A percentile compares a stretch with the other conserved stretches of the same genome.
These are phyloP conservation scores for Acridotheres tristis DNA, from an alignment of 2,797 vertebrate genomes.

Conservation along the genomic window DNA sequence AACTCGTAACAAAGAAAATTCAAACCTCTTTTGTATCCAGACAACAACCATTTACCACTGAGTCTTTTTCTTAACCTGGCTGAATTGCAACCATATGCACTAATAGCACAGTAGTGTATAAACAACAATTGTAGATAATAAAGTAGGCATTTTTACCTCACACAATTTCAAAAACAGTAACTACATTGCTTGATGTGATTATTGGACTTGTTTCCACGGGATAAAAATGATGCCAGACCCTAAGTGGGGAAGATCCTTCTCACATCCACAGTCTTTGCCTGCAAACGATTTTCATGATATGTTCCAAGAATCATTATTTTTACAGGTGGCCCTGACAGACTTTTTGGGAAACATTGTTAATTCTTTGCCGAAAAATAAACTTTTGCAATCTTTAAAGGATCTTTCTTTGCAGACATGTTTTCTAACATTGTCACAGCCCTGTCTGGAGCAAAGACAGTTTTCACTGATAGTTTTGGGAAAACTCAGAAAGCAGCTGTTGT, in stretches of 20 bases:
- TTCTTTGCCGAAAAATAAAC: not conserved
- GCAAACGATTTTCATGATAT: not conserved
- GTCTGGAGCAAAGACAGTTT: not conserved
- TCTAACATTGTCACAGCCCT: not conserved
- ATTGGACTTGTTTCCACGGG: not conserved
- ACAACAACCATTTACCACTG: rapidly evolving
- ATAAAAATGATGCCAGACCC: not conserved
- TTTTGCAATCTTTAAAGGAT: not conserved
- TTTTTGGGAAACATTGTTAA: not conserved
- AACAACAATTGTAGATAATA: not conserved
- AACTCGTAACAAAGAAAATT: not conserved
- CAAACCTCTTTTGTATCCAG: not conserved
- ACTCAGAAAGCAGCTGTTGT: not conserved
- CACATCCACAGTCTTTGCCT: not conserved
- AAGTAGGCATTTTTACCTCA: not conserved
- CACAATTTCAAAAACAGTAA: not conserved
- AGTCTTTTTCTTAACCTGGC: not conserved
- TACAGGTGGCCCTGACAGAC: not conserved
- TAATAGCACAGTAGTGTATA: not conserved
- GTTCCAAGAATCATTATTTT: not conserved
- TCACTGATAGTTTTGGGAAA: not conserved
- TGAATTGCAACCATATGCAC: not conserved
- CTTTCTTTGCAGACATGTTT: not conserved
- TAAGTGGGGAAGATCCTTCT: not conserved
- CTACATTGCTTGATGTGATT: not conserved